Conservation (phyloP, 2,113 vertebrate species). For the Notothenia rossii region DNA sequence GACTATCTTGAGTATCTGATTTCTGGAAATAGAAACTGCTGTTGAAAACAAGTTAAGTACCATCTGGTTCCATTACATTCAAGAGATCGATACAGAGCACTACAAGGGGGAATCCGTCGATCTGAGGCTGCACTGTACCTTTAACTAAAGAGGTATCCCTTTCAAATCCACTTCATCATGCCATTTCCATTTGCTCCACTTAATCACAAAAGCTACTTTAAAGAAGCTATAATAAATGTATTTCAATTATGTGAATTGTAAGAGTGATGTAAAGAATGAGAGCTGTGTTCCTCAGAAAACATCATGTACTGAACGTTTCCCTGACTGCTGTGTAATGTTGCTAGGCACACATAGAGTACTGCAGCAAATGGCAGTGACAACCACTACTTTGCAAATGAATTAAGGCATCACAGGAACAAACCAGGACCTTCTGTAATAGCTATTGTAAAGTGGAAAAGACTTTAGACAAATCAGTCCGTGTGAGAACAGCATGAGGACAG, state of each 20-base stretch:
- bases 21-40: too few species aligned
- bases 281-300: neutral
- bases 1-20: too few species aligned
- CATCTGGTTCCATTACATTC: too few species aligned
- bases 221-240: neutral
- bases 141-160: neutral
- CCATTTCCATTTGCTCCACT: neutral
- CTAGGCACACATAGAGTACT: neutral
- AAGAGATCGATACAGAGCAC: too few species aligned
- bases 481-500: constrained; percentile 19
- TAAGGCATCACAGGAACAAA: neutral
- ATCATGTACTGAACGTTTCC: neutral
- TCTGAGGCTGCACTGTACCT: too few species aligned
- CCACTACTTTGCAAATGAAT: neutral
- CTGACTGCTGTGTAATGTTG: neutral
- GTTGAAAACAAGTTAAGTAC: too few species aligned
- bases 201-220: neutral
- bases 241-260: neutral
- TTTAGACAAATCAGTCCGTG: constrained; percentile 22
- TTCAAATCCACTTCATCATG: neutral
- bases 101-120: too few species aligned
- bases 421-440: neutral
- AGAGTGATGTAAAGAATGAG: neutral
- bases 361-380: neutral
- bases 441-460: constrained; percentile 23